Base-by-base conservation (phyloP, 1,140 invertebrate species). In the Bombus pyrosoma region DNA sequence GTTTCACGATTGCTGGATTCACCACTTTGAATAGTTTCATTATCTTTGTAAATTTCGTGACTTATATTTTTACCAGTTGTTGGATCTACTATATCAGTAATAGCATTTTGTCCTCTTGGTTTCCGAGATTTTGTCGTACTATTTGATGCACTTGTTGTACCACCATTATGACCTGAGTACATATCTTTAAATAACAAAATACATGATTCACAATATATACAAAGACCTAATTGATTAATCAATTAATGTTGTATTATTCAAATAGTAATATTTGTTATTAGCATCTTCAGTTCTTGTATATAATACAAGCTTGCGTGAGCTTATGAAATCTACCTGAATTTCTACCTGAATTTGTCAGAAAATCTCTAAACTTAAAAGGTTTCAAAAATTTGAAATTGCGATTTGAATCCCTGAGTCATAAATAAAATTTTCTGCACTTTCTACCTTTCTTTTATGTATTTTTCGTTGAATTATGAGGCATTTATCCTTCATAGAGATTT, bases 71-170 rank as follows among this genome's bases (percentile, higher is more conserved):
- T 92, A 12, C 94, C 94, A 10, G 95, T 95, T 53, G 91, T 47
- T 0, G 95, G 95, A 91, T 95, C 85, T 9, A 95, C 93, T 2
- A 95, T 95, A 81, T 94, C 93, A 32, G 90, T 80, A 32, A 95
- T 90, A 53, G 93, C 93, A 47, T 92, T 90, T 32, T 89, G 87
- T 81, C 92, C 92, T 74, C 86, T 91, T 25, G 88, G 88, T 79
- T 93, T 93, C 37, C 85, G 57, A 85, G 88, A 92, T 57, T 90
- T 92, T 25, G 86, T 86, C 28, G 87, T 69, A 85, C 80, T 92
- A 81, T 86, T 93, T 39, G 88, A 79, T 12, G 91, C 74, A 43
- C 85, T 93, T n/a, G 90, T 69, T 68, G 89, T 86, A 78, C 89
- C 91, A 80, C 93, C 91, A 71, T 94, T 95, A 64, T 93, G 92